phyloP scores from a whole-genome alignment of 1,140 invertebrate species.

The Piezodorus guildinii region DNA sequence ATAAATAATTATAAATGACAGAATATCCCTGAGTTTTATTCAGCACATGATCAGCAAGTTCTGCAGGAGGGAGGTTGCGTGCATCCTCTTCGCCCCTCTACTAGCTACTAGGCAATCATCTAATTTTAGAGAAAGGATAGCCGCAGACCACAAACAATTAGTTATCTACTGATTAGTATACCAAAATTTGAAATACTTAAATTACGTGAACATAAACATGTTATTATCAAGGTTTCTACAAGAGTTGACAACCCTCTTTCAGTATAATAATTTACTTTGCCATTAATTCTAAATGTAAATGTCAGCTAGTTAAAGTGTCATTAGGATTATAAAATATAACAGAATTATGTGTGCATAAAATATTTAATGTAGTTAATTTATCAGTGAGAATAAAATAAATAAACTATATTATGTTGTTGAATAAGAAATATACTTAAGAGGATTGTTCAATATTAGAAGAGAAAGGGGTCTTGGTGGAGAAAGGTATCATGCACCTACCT shows the following conservation, averaged over 20 bases:
- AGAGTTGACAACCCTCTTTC: background rate
- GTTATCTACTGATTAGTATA: background rate
- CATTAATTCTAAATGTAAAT: too few species aligned
- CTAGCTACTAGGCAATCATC: conserved; percentile 13
- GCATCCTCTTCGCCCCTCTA: conserved; percentile 13
- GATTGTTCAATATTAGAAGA: background rate
- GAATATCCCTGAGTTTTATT: conserved; percentile 1
- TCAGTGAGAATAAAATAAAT: too few species aligned
- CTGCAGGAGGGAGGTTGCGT: conserved; percentile 12
- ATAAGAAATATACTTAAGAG: too few species aligned
- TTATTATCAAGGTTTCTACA: background rate
- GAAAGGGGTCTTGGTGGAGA: background rate
- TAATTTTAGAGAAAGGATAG: conserved; percentile 13
- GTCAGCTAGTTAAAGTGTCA: too few species aligned
- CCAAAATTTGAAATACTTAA: background rate
- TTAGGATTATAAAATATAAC: too few species aligned
- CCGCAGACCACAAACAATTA: conserved; percentile 9
- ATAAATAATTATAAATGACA: too few species aligned
- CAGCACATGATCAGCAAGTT: background rate
- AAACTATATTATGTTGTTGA: too few species aligned
- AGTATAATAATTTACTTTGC: background rate
- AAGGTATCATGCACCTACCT: conserved; percentile 13
- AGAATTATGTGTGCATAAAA: too few species aligned
- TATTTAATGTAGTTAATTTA: too few species aligned
- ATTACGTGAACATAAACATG: background rate